Base-by-base conservation (phyloP, 2,888 invertebrate species). In the Lydus trimaculatus region DNA sequence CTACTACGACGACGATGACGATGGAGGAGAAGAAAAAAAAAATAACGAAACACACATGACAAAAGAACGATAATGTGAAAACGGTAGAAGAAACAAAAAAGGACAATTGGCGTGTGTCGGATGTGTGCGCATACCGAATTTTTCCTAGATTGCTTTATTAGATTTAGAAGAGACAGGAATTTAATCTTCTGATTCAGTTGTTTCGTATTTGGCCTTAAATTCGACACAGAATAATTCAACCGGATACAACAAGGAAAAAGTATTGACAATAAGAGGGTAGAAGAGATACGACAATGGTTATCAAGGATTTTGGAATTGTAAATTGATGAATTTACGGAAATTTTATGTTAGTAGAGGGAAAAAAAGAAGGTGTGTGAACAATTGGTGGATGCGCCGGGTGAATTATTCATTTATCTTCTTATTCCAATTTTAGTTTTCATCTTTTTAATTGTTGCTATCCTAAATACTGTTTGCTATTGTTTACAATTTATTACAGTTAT, bases 121-220 rank as follows among this genome's bases (percentile, higher is more conserved):
- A 56, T 61, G 61, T 65, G 60, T 65, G 66, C 67, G 67, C 67
- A 70, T 70, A 67, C 67, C 59, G 67, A 71, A 71, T 71, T 71
- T 67, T 67, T 67, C 71, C 64, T 71, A 68, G 65, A 71, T 71
- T 71, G 71, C 58, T 65, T 71, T 71, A 71, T 71, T 71, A 67
- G 71, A 71, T 71, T 71, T 71, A 71, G 43, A 63, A 65, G 65
- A 71, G 63, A 63, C 60, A 62, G 65, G 67, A 71, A 68, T 71
- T 71, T 71, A 67, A 71, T 71, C 71, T 70, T 65, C 67, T 63
- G 67, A 68, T 68, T 68, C 67, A 63, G 66, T 69, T 66, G 63
- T 59, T 48, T 58, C 43, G 63, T 63, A 67, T 63, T 39, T 39
- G 61, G 61, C 33, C 61, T 36, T 31, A 56, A 56, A 56, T 56